Conservation (phyloP, 2,797 vertebrate genomes). For the Acestrorhynchus altus region DNA sequence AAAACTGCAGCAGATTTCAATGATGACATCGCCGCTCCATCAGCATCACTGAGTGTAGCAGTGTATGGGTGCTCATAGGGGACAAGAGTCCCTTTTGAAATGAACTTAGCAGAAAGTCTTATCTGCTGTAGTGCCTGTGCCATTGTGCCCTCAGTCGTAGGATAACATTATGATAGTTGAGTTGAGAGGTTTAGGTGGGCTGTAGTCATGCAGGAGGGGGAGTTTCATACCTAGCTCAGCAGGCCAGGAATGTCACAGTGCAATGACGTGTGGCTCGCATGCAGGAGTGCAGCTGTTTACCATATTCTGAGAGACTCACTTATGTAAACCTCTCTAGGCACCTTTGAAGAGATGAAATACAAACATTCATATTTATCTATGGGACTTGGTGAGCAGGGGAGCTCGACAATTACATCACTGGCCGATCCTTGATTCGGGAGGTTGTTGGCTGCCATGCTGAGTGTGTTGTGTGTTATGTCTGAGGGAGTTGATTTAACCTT, state of each 20-base stretch:
- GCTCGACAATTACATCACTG: conserved; percentile 3
- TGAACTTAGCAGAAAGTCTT: neutral
- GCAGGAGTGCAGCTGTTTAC: conserved; percentile 34
- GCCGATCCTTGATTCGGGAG: conserved; percentile 3
- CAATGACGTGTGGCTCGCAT: conserved; percentile 15
- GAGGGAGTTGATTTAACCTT: conserved; percentile 9
- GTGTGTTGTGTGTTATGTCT: neutral
- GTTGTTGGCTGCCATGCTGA: conserved; percentile 5
- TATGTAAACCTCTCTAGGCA: conserved; percentile 33
- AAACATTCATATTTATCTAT: conserved; percentile 40
- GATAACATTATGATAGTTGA: neutral
- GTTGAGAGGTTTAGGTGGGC: conserved; percentile 11
- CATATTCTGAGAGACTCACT: conserved; percentile 31
- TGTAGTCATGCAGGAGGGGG: neutral
- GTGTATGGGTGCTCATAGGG: neutral
- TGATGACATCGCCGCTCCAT: neutral
- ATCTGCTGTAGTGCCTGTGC: neutral
- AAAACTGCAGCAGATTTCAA: neutral
- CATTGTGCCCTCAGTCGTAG: neutral
- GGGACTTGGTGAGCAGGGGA: neutral
- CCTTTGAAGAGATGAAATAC: conserved; percentile 35
- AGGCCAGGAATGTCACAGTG: conserved; percentile 7
- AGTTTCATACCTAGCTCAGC: conserved; percentile 24
- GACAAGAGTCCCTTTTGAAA: neutral
- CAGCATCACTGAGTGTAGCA: neutral